These are phyloP conservation scores for Boulengeromyrus knoepffleri DNA, from an alignment of 2,113 vertebrate species.

Conservation along the genomic window DNA sequence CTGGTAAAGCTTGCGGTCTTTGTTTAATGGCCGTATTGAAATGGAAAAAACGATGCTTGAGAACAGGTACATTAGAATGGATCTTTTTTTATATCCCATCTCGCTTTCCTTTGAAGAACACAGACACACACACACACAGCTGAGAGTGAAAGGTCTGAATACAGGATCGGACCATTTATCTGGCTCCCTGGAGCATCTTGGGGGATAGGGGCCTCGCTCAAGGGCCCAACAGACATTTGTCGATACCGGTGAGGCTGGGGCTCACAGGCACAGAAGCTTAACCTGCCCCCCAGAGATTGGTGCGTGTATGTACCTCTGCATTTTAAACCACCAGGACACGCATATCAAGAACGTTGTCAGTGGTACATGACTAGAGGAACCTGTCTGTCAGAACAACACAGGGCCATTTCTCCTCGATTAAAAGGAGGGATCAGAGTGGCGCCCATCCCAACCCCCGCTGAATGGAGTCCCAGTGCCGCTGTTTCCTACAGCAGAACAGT, in stretches of 20 bases:
- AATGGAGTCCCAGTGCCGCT: not conserved
- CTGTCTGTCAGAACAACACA: not conserved
- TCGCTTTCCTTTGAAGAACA: not conserved
- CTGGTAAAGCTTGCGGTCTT: constrained; percentile 64
- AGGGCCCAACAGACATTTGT: not conserved
- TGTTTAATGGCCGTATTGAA: not conserved
- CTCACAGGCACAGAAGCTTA: not conserved
- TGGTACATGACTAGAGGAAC: not conserved
- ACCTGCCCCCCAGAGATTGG: not conserved
- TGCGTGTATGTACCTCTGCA: not conserved
- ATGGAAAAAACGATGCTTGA: not conserved
- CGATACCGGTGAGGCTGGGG: not conserved
- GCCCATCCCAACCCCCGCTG: too few species aligned
- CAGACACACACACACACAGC: not conserved
- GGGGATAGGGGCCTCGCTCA: not conserved
- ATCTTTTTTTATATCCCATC: not conserved
- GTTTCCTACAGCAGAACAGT: not conserved
- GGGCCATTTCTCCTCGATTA: not conserved
- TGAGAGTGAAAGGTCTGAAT: not conserved
- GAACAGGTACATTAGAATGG: not conserved
- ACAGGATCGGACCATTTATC: not conserved
- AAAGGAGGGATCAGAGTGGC: not conserved
- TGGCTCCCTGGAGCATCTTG: not conserved
- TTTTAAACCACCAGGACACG: not conserved
- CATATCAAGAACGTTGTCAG: not conserved